Evolutionary conservation across 2,888 invertebrate species (phyloP), one percentile per base, ranked within the genome.

Genomic region (Exocentrus adspersus): DNA sequence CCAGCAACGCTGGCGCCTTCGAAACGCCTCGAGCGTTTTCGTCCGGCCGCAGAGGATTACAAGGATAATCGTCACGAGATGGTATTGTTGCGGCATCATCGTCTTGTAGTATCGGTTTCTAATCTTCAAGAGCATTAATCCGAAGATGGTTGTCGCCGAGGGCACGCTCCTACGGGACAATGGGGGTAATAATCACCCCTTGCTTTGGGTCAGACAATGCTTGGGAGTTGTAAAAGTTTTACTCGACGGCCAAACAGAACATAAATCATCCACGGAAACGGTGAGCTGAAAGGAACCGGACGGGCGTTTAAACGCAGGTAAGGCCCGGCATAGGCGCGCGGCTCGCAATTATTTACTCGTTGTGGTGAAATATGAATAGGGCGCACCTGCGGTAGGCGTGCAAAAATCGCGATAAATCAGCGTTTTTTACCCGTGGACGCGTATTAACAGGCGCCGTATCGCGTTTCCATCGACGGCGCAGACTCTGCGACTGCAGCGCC

Each of bases 301-400:
- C 75, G 75, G 73, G 71, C 75, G 73, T 73, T 76, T 78, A 76
- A 78, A 74, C 69, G 73, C 76, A 78, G 77, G 77, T 77, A 72
- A 77, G 72, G 71, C 68, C 74, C 72, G 75, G 75, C 73, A 75
- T 71, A 62, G 62, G 12, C 37, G 5, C 5, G 12, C 37, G n/a
- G 58, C 58, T 43, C 30, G 45, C 24, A n/a, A n/a, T n/a, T n/a
- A n/a, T n/a, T n/a, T n/a, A n/a, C n/a, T n/a, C n/a, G n/a, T n/a
- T n/a, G n/a, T n/a, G n/a, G n/a, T n/a, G n/a, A n/a, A n/a, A n/a
- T n/a, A n/a, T n/a, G n/a, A n/a, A n/a, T n/a, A n/a, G n/a, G n/a
- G n/a, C n/a, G n/a, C n/a, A n/a, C n/a, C n/a, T n/a, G 32, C 7
- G 51, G 51, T 70, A 63, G 72, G 70, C 73, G 74, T 71, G 65